phyloP scores from a whole-genome alignment of 2,888 invertebrate genomes.

The Gastrophysa polygoni region DNA sequence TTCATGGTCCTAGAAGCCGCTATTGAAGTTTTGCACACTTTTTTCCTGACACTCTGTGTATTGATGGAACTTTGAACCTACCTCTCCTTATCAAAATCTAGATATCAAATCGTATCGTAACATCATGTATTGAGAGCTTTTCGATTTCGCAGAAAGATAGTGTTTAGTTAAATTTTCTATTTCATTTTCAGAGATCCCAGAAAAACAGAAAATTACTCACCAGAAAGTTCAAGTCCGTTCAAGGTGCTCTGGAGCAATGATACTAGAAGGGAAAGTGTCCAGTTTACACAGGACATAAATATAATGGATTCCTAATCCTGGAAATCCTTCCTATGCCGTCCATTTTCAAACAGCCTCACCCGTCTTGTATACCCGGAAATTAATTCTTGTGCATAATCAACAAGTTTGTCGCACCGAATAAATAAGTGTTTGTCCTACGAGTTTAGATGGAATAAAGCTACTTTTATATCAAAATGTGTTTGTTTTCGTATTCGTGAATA shows the following conservation, averaged over 20 bases:
- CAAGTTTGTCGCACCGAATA: neutral
- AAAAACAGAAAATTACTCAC: conserved; percentile 56
- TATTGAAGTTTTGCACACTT: no score
- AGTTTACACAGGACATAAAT: conserved; percentile 6
- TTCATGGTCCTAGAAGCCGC: no score
- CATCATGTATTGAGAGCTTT: no score
- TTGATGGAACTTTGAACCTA: no score
- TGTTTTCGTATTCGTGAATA: neutral
- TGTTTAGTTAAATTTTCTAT: conserved; percentile 5
- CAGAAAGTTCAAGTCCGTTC: conserved; percentile 59
- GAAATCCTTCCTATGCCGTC: conserved; percentile 13
- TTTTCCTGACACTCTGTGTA: no score
- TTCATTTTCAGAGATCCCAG: conserved; percentile 55
- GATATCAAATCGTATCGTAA: no score
- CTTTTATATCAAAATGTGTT: neutral
- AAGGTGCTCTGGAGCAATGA: conserved; percentile 51
- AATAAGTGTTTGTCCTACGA: neutral
- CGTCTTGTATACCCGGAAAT: neutral
- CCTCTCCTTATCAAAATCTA: no score
- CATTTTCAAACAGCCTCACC: conserved; percentile 1
- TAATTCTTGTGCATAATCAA: neutral
- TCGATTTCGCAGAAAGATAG: no score
- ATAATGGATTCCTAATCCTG: conserved; percentile 22
- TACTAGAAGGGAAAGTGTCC: neutral
- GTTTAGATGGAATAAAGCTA: neutral